Evolutionary conservation across 2,888 invertebrate species (phyloP), one percentile per base, ranked within the genome.

Genomic region (Leptopilina syphax): DNA sequence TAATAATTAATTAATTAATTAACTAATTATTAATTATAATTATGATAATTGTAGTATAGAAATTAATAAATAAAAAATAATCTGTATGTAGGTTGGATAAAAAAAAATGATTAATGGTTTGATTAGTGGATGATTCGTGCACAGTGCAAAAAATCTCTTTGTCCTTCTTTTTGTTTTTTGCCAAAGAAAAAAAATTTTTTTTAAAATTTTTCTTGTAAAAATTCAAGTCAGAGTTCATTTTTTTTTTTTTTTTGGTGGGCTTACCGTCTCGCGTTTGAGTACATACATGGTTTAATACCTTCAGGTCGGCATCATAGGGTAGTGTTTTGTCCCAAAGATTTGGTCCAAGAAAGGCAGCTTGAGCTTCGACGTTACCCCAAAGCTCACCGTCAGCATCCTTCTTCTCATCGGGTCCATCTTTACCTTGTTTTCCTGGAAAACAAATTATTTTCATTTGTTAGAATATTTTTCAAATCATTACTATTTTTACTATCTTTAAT

Each of bases 251-350:
- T 50, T 73, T 84, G 78, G 77, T 82, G 86, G 88, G 90, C 91
- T 91, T 91, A 91, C 91, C 91, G 91, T 91, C 85, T 88, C 91
- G 90, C 89, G 90, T 88, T 87, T 88, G 88, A 90, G 87, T 92
- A 92, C 92, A 92, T 92, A 92, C 92, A 92, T 92, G 92, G 86
- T 92, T 92, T 84, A 92, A 91, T 95, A 97, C 97, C 96, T 98
- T 98, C 94, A 98, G 97, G 95, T 98, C 97, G 92, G 97, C 96
- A 93, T 97, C 97, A 92, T 97, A 97, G 89, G 96, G 96, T 91
- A 96, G 94, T 88, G 97, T 96, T 93, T 98, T 98, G 93, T 98
- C 98, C 98, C 98, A 98, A 84, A 98, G 94, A 93, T 97, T 98
- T 85, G 98, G 98, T 84, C 98, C 98, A 89, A 98, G 95, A 94